Percentiles rank a stretch among this genome's conserved stretches.
Evolutionary conservation across 2,113 vertebrate genomes (phyloP).

Genomic region (Himantopus leucocephalus): DNA sequence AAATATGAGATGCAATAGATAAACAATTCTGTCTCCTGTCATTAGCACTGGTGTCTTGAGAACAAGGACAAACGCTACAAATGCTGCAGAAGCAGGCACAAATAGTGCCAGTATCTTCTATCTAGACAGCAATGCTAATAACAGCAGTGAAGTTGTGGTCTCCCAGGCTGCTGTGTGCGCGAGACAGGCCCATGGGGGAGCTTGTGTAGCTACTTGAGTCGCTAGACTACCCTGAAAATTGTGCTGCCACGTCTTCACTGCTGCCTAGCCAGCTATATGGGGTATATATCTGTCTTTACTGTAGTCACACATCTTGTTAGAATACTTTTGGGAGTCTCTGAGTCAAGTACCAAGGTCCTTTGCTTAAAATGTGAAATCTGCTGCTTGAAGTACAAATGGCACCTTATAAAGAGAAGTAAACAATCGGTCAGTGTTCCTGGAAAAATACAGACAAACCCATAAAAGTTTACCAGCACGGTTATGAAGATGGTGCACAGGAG

Average conservation of each 20-base stretch:
- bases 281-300: neutral
- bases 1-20: neutral
- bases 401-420: neutral
- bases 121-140: neutral
- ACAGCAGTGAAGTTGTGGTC: neutral
- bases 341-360: neutral
- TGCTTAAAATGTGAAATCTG: neutral
- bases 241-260: neutral
- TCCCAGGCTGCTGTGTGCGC: neutral
- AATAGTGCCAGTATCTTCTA: neutral
- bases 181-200: neutral
- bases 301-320: neutral
- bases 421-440: neutral
- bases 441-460: neutral
- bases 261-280: neutral
- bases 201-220: neutral
- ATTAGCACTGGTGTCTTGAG: neutral
- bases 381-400: neutral
- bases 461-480: neutral
- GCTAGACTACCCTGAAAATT: neutral
- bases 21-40: conserved; percentile 8
- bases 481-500: neutral
- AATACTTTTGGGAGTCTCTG: neutral
- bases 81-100: neutral
- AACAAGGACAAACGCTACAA: neutral